Evolutionary conservation across 2,797 vertebrate species (phyloP).

Genomic region (Merluccius polli): DNA sequence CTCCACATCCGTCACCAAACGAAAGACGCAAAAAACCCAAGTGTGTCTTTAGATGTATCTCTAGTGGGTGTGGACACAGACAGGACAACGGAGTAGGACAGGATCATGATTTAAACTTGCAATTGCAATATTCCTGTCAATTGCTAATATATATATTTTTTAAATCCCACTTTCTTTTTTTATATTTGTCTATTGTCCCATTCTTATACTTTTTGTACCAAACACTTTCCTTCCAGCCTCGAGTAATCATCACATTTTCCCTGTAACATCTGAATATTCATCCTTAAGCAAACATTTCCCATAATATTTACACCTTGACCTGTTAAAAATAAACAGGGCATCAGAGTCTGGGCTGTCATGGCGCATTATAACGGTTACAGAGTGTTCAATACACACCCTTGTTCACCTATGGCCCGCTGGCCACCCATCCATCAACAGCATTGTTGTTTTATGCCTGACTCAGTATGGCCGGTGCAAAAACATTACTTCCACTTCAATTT

Average conservation of each 20-base stretch:
- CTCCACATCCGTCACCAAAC: constrained; percentile 44
- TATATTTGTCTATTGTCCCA: too few relatives aligned
- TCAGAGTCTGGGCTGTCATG: too few relatives aligned
- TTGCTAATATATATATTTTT: too few relatives aligned
- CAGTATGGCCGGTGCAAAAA: background rate
- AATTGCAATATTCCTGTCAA: background rate
- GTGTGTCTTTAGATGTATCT: constrained; percentile 32
- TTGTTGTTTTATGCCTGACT: background rate
- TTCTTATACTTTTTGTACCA: too few relatives aligned
- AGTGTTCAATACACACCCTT: background rate
- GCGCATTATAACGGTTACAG: background rate
- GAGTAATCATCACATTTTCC: too few relatives aligned
- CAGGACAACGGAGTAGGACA: constrained; percentile 19
- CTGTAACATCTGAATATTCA: too few relatives aligned
- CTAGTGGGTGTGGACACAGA: constrained; percentile 38
- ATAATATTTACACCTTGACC: too few relatives aligned
- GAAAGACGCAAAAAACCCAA: constrained; percentile 43
- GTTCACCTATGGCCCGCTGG: too few relatives aligned
- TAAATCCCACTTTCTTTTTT: too few relatives aligned
- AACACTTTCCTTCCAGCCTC: too few relatives aligned
- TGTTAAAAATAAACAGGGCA: too few relatives aligned
- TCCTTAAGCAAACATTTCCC: too few relatives aligned
- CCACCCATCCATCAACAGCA: background rate
- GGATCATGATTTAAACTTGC: constrained; percentile 23
- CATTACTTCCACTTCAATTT: background rate